A percentile compares a stretch with the other conserved stretches of the same genome.
Conservation (phyloP, 2,888 invertebrate genomes). For the Uropetala carovei region DNA sequence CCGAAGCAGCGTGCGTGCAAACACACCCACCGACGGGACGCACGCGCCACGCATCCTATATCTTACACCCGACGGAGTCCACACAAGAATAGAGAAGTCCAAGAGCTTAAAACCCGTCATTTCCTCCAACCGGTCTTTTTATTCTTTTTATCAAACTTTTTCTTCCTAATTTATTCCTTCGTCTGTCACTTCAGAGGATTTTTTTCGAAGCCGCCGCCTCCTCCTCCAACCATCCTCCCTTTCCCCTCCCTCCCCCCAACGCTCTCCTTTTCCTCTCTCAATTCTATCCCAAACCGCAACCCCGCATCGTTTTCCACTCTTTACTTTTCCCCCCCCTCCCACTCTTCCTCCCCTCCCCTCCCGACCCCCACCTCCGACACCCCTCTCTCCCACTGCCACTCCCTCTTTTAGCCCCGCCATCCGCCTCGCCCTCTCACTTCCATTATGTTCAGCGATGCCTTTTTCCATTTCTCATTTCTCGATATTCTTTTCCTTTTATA, state of each 20-base stretch:
- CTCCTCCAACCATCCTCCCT: background rate
- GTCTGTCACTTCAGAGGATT: slow-evolving; percentile 25
- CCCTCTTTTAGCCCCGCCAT: background rate
- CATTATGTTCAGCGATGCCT: slow-evolving; percentile 23
- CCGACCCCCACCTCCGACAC: background rate
- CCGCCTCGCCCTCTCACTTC: background rate
- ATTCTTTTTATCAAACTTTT: slow-evolving; percentile 46
- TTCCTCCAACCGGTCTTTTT: background rate
- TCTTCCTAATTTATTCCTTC: slow-evolving; percentile 52
- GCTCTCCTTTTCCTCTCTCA: background rate
- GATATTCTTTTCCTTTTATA: slow-evolving; percentile 50
- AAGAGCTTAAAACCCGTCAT: slow-evolving; percentile 22
- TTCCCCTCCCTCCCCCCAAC: background rate
- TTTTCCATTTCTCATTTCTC: slow-evolving; percentile 45
- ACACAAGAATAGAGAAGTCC: background rate
- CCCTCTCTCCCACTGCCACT: background rate
- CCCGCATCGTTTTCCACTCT: background rate
- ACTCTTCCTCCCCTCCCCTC: background rate
- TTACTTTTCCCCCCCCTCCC: background rate
- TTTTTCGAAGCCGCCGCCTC: background rate
- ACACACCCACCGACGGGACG: too few species aligned
- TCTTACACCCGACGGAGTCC: background rate
- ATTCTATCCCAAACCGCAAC: background rate
- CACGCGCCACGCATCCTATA: too few species aligned
- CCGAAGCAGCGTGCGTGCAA: too few species aligned